Evolutionary conservation across 2,888 invertebrate species (phyloP), one percentile per base, ranked within the genome.

Genomic region (Scaeva pyrastri): DNA sequence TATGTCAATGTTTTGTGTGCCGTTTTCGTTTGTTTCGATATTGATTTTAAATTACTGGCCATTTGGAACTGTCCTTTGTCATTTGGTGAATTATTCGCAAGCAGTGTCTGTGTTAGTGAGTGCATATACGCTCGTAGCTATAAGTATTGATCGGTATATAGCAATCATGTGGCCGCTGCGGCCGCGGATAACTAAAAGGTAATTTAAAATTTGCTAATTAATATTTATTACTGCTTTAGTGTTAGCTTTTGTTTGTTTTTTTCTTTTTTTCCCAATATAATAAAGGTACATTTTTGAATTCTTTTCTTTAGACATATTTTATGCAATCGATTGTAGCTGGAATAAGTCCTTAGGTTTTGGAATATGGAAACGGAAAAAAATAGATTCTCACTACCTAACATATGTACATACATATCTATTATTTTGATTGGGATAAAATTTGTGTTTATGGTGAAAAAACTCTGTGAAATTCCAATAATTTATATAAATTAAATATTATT

Each of bases 1-100:
- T 76, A 97, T 98, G 96, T 96, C 97, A 0, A 90, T 97, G 26
- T 96, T 98, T 90, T 98, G 98, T 92, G 96, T 98, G 87, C 98
- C 98, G 2, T 98, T 98, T 90, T 96, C 97, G 2, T 97, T 97
- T 90, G 95, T 97, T 31, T 95, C 97, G 12, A 95, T 95, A 89
- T 93, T 97, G 66, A 93, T 98, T 88, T 93, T 97, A 52, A 95
- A 96, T 90, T 96, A 97, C 90, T 98, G 98, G 98, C 97, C 97
- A 0, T 98, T 98, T 90, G 97, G 97, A 1, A 93, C 93, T 19
- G 93, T 95, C 48, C 94, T 98, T 93, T 98, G 98, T 91, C 96
- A 96, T 85, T 93, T 96, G 45, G 97, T 98, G 88, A 96, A 96
- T 92, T 97, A 96, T 91, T 95, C 96, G 0, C 97, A 97, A 92